Base-by-base conservation (phyloP, 2,797 vertebrate species). In the Artibeus lituratus region DNA sequence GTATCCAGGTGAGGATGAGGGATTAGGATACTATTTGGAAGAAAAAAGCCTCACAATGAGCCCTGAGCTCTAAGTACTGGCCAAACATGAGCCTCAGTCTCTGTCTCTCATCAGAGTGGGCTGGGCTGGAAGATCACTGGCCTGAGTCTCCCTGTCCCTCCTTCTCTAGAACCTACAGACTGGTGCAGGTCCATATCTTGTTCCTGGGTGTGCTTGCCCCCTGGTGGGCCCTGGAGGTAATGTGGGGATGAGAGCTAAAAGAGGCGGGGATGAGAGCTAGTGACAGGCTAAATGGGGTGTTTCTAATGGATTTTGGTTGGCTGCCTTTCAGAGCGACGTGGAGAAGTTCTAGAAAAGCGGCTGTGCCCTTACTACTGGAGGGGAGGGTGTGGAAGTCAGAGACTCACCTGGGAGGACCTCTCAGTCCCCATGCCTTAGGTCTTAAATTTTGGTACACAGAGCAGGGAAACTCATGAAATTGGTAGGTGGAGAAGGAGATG, bases 341-440 rank as follows among this genome's bases (percentile, higher is more conserved):
- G 98, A 98, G 94, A 98, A 98, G 95, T 98, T 98, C 49, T 97
- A 98, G 88, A 98, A 98, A 94, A 98, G 98, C 35, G 32, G 29
- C n/a, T 42, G 37, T 70, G 29, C 35, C 21, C 8, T 70, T 51
- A 29, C 39, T 59, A 26, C 18, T n/a, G 18, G 29, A 44, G 22
- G 32, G 49, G 8, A 44, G 44, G 39, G 44, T 35, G 55, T 35
- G 42, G 39, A 39, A 90, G 32, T n/a, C 51, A 55, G 26, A 37
- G n/a, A n/a, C 47, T 7, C 22, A 16, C 39, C 10, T 19, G 85
- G 67, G 4, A 44, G 22, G 55, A 57, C 22, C 55, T 57, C 55
- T 57, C 55, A 15, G 42, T 0, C 55, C 39, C 22, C 39, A 44
- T 73, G 51, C 18, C n/a, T 32, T 59, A 7, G 9, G 6, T 53